These are phyloP conservation scores for Coilia nasus DNA, from an alignment of 2,797 vertebrate genomes.

Conservation along the genomic window DNA sequence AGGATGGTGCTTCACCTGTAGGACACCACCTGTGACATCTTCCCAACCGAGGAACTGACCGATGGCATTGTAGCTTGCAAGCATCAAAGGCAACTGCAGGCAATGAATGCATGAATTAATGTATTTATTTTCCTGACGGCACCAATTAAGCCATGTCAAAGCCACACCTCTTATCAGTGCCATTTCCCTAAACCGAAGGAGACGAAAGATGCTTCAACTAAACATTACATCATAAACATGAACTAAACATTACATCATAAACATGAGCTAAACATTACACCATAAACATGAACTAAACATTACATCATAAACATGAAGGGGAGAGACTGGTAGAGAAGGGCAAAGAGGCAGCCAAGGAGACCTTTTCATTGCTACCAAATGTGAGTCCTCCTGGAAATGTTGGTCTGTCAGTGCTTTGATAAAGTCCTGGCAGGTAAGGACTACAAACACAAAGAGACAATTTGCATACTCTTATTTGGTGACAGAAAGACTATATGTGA, in stretches of 20 bases:
- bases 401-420: not conserved
- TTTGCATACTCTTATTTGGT: not conserved
- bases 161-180: not conserved
- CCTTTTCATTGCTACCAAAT: not conserved
- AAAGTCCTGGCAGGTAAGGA: constrained; percentile 9
- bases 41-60: not conserved
- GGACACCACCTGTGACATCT: not conserved
- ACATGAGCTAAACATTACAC: not conserved
- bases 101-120: not conserved
- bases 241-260: too few relatives aligned
- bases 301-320: too few relatives aligned
- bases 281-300: not conserved
- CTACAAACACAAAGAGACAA: not conserved
- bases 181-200: not conserved
- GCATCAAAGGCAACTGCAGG: not conserved
- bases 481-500: not conserved
- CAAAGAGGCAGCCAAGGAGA: not conserved
- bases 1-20: not conserved
- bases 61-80: not conserved
- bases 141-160: not conserved
- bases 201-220: not conserved
- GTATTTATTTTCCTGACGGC: not conserved
- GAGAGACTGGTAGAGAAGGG: not conserved
- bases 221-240: too few relatives aligned
- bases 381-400: not conserved